phyloP scores from a whole-genome alignment of 2,888 invertebrate species.

The Mimas tiliae region DNA sequence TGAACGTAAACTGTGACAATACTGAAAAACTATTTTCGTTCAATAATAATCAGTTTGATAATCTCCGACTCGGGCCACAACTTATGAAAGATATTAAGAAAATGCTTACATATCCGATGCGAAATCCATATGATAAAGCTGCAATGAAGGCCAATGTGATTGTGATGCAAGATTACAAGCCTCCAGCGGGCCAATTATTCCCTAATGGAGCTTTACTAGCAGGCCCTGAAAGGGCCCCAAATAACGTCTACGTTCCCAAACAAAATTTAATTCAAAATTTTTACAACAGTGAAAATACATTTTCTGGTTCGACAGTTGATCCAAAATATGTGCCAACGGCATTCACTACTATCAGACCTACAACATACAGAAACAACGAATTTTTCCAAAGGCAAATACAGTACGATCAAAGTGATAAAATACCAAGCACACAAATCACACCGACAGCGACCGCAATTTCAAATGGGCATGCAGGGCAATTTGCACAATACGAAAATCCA shows the following conservation, averaged over 20 bases:
- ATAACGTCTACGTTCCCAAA: slow-evolving; percentile 63
- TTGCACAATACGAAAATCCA: slow-evolving; percentile 41
- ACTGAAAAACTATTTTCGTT: slow-evolving; percentile 69
- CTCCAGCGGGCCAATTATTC: slow-evolving; percentile 70
- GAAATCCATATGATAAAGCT: slow-evolving; percentile 68
- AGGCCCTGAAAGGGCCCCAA: slow-evolving; percentile 60
- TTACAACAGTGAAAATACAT: slow-evolving; percentile 53
- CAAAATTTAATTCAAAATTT: slow-evolving; percentile 53
- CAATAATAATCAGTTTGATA: slow-evolving; percentile 74
- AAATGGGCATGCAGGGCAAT: slow-evolving; percentile 55
- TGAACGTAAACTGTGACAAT: slow-evolving; percentile 85
- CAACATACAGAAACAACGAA: slow-evolving; percentile 51
- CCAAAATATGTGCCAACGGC: slow-evolving; percentile 63
- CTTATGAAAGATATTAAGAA: slow-evolving; percentile 84
- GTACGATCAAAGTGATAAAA: slow-evolving; percentile 48
- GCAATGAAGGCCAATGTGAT: slow-evolving; percentile 65
- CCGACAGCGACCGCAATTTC: slow-evolving; percentile 46
- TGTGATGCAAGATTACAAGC: slow-evolving; percentile 76
- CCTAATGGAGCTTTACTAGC: slow-evolving; percentile 64
- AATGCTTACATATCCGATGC: slow-evolving; percentile 82
- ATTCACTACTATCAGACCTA: slow-evolving; percentile 49
- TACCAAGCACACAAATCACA: slow-evolving; percentile 46
- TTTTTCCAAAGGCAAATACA: slow-evolving; percentile 62
- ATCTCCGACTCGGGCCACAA: slow-evolving; percentile 79
- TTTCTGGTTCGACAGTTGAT: slow-evolving; percentile 67